Percentiles rank a stretch among this genome's conserved stretches.
Evolutionary conservation across 1,140 invertebrate genomes (phyloP).

Genomic region (Drosophila punjabiensis): DNA sequence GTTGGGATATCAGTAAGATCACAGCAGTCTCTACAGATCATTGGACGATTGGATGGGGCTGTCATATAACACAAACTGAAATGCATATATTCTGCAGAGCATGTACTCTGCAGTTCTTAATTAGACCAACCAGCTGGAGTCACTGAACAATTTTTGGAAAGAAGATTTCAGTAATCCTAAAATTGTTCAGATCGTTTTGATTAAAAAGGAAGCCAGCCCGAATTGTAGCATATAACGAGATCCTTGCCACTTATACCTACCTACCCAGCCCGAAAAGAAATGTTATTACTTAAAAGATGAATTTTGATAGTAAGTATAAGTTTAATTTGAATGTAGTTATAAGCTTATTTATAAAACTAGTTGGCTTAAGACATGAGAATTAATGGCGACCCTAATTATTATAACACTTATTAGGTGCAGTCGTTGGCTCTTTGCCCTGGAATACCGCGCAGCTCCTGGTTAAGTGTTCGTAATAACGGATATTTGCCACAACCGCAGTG

Average conservation of each 20-base stretch:
- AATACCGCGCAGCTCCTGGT: constrained; percentile 87
- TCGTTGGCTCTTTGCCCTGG: constrained; percentile 84
- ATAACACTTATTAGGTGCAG: constrained; percentile 70
- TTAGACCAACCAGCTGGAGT: neutral
- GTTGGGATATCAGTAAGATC: too few relatives aligned
- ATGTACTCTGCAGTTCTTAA: too few relatives aligned
- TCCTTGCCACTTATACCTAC: neutral
- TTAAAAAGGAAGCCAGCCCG: neutral
- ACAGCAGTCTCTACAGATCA: too few relatives aligned
- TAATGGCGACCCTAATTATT: neutral
- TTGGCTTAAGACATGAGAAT: neutral
- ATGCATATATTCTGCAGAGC: too few relatives aligned
- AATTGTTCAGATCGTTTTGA: neutral
- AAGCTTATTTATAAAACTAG: neutral
- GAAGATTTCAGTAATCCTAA: too few relatives aligned
- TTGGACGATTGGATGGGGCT: too few relatives aligned
- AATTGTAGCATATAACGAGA: neutral
- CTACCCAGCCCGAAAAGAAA: neutral
- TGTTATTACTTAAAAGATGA: neutral
- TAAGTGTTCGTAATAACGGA: constrained; percentile 87
- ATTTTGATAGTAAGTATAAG: neutral
- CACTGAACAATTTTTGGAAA: neutral
- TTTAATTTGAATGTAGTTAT: neutral
- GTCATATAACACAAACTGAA: too few relatives aligned
- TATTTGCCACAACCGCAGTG: constrained; percentile 88